phyloP scores from a whole-genome alignment of 2,888 invertebrate species.

The Mechanitis messenoides region DNA sequence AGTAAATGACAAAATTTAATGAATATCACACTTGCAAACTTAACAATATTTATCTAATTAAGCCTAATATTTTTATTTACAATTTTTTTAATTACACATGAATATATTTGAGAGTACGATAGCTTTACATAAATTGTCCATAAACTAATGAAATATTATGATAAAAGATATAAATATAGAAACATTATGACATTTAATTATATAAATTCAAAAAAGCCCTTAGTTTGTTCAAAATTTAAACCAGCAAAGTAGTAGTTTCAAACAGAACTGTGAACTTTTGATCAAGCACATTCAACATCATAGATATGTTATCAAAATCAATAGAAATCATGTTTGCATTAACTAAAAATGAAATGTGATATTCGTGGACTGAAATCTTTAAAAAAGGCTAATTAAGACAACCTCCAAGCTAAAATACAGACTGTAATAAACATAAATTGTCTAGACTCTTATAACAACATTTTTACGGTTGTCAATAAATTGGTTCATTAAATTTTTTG shows the following conservation, averaged over 20 bases:
- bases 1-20: too few relatives aligned
- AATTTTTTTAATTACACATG: too few relatives aligned
- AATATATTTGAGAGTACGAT: too few relatives aligned
- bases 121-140: too few relatives aligned
- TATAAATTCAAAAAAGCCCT: conserved; percentile 26
- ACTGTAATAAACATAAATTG: conserved; percentile 53
- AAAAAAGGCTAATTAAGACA: conserved; percentile 46
- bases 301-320: too few relatives aligned
- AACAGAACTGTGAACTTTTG: conserved; percentile 55
- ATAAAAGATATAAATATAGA: neutral
- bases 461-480: conserved; percentile 61
- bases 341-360: conserved; percentile 12
- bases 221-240: conserved; percentile 37
- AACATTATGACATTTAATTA: conserved; percentile 19
- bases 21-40: too few relatives aligned
- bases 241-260: conserved; percentile 47
- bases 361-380: conserved; percentile 14
- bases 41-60: too few relatives aligned
- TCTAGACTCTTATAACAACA: conserved; percentile 50
- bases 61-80: too few relatives aligned
- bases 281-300: conserved; percentile 35
- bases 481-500: conserved; percentile 55
- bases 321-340: too few relatives aligned
- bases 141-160: too few relatives aligned
- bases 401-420: conserved; percentile 38